phyloP scores from a whole-genome alignment of 2,113 vertebrate genomes.

The Ciconia maguari region DNA sequence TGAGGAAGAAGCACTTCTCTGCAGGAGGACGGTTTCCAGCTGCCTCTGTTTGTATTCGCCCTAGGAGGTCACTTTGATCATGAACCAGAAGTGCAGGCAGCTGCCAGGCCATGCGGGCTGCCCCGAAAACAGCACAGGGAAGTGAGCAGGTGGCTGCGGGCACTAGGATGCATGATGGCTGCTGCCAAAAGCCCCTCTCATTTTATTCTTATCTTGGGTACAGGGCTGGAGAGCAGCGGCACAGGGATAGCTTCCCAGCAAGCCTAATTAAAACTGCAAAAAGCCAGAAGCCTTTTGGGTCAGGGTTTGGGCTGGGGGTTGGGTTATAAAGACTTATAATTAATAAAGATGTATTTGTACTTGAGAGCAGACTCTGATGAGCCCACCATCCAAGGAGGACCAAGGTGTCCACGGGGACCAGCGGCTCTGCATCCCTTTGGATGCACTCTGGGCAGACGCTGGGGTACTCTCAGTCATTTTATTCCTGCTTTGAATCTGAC shows the following conservation, averaged over 20 bases:
- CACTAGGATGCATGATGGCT: accelerated
- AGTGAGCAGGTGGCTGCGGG: not conserved
- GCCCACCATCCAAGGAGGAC: not conserved
- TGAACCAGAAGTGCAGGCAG: not conserved
- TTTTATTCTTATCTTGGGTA: not conserved
- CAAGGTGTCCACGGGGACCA: not conserved
- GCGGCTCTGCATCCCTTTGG: not conserved
- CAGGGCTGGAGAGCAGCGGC: not conserved
- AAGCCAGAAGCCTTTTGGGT: not conserved
- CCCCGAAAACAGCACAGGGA: not conserved
- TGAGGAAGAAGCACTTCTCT: not conserved
- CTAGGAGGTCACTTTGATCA: not conserved
- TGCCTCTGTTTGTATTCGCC: not conserved
- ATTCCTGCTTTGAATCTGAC: not conserved
- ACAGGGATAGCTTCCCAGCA: not conserved
- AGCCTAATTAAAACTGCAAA: not conserved
- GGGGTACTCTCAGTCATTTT: not conserved
- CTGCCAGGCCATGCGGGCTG: not conserved
- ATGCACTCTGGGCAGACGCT: not conserved
- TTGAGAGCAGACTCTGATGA: not conserved
- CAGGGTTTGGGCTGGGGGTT: not conserved
- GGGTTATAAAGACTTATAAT: not conserved
- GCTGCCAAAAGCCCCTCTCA: not conserved
- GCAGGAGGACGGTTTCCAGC: not conserved
- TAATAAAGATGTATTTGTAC: not conserved